Evolutionary conservation across 2,888 invertebrate species (phyloP).

Genomic region (Lacanobia oleracea): DNA sequence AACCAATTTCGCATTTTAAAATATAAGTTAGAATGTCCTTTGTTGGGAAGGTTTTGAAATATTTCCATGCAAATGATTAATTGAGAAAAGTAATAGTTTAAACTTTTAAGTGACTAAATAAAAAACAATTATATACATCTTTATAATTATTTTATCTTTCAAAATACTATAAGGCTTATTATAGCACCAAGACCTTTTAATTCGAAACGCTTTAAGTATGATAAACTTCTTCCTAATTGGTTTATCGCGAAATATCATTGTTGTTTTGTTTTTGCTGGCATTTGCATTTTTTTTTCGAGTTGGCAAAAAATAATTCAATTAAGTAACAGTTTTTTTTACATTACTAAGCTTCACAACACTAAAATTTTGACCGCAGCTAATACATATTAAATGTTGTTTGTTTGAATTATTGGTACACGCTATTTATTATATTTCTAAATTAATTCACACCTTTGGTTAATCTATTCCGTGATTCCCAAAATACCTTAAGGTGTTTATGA

Average conservation of each 20-base stretch:
- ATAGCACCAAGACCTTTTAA: conserved; percentile 46
- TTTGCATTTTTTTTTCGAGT: not conserved
- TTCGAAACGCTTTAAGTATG: conserved; percentile 13
- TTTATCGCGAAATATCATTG: conserved; percentile 12
- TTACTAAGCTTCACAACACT: not conserved
- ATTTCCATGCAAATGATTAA: not conserved
- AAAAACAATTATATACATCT: conserved; percentile 5
- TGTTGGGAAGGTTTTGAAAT: too few relatives aligned
- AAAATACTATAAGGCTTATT: conserved; percentile 1
- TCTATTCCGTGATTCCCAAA: too few relatives aligned
- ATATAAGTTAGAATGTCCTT: too few relatives aligned
- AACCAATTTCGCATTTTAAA: too few relatives aligned
- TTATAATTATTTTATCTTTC: conserved; percentile 20
- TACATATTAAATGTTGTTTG: not conserved
- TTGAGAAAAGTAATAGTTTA: not conserved
- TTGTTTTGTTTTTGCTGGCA: not conserved
- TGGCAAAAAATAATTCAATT: not conserved
- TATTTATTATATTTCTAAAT: not conserved
- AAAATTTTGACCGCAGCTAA: conserved; percentile 16
- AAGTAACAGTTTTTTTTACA: not conserved
- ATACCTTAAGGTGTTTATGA: too few relatives aligned
- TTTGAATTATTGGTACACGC: not conserved
- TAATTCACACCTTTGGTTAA: not conserved
- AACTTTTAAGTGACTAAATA: not conserved
- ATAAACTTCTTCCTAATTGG: conserved; percentile 25